Evolutionary conservation across 2,797 vertebrate genomes (phyloP).

Genomic region (Melanotaenia nigrans): DNA sequence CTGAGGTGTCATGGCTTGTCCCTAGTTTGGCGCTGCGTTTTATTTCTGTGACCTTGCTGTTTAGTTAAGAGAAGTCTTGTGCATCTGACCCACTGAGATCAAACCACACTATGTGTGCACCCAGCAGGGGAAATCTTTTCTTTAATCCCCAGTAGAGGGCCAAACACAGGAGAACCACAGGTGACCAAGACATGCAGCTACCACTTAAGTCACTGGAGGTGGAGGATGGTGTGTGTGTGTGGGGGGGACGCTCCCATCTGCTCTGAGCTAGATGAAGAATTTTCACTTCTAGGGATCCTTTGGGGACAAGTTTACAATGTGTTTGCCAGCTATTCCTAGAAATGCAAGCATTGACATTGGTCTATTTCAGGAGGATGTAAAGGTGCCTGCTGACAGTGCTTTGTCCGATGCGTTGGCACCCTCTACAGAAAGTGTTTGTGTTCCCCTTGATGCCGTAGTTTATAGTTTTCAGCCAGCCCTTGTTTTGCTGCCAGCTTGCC

Average conservation of each 20-base stretch:
- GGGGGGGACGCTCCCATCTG: neutral
- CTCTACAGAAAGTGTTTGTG: slow-evolving; percentile 39
- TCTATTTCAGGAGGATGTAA: slow-evolving; percentile 51
- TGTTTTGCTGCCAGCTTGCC: slow-evolving; percentile 64
- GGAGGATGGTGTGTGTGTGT: no score
- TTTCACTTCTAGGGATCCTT: neutral
- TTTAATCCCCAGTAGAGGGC: slow-evolving; percentile 35
- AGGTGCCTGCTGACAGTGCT: slow-evolving; percentile 68
- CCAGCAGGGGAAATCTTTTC: slow-evolving; percentile 43
- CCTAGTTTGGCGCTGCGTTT: slow-evolving; percentile 16
- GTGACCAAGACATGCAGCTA: slow-evolving; percentile 30
- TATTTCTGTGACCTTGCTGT: slow-evolving; percentile 18
- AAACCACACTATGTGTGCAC: slow-evolving; percentile 40
- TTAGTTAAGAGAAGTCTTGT: slow-evolving; percentile 1
- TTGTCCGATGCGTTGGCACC: slow-evolving; percentile 67
- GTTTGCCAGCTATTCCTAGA: slow-evolving; percentile 9
- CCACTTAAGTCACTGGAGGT: neutral
- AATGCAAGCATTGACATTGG: slow-evolving; percentile 43
- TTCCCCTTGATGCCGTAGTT: slow-evolving; percentile 46
- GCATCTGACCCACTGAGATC: slow-evolving; percentile 52
- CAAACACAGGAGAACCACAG: slow-evolving; percentile 34
- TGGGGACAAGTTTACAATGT: neutral
- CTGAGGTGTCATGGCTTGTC: slow-evolving; percentile 17
- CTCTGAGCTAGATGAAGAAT: neutral
- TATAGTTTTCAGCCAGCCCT: slow-evolving; percentile 41